phyloP scores from a whole-genome alignment of 2,888 invertebrate genomes.

The Meandrusa payeni region DNA sequence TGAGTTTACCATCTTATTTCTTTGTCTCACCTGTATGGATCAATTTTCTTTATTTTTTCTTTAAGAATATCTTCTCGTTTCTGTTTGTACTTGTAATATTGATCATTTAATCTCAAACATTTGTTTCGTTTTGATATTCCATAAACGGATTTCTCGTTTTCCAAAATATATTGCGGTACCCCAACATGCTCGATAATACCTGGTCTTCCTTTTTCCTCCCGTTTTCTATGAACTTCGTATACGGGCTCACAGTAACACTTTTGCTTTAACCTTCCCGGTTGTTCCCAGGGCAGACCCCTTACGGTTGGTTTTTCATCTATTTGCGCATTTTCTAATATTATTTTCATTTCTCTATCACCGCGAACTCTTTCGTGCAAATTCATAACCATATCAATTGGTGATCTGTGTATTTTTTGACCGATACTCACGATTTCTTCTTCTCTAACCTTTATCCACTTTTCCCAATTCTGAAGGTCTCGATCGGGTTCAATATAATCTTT shows the following conservation, averaged over 20 bases:
- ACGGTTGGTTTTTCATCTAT: slow-evolving; percentile 43
- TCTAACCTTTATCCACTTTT: slow-evolving; percentile 64
- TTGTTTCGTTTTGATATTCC: slow-evolving; percentile 42
- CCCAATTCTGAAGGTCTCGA: slow-evolving; percentile 57
- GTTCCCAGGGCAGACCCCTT: slow-evolving; percentile 54
- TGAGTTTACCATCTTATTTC: no score
- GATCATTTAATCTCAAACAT: slow-evolving; percentile 41
- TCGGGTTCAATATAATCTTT: slow-evolving; percentile 44
- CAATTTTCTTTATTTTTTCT: slow-evolving; percentile 49
- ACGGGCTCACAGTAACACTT: slow-evolving; percentile 50
- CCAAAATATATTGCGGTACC: slow-evolving; percentile 53
- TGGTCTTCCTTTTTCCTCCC: slow-evolving; percentile 53
- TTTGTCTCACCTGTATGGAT: slow-evolving; percentile 61
- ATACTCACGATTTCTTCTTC: slow-evolving; percentile 51
- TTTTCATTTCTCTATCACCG: slow-evolving; percentile 58
- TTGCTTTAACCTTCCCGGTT: slow-evolving; percentile 52
- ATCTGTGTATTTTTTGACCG: slow-evolving; percentile 38
- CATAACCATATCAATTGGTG: slow-evolving; percentile 60
- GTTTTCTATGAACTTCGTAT: slow-evolving; percentile 57
- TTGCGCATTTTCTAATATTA: slow-evolving; percentile 57
- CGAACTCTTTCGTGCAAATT: slow-evolving; percentile 52
- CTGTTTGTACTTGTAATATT: slow-evolving; percentile 47
- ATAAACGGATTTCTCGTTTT: slow-evolving; percentile 51
- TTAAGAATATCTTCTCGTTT: slow-evolving; percentile 48
- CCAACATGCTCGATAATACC: slow-evolving; percentile 55